phyloP scores from a whole-genome alignment of 2,888 invertebrate species.

The Diachrysia chrysitis region DNA sequence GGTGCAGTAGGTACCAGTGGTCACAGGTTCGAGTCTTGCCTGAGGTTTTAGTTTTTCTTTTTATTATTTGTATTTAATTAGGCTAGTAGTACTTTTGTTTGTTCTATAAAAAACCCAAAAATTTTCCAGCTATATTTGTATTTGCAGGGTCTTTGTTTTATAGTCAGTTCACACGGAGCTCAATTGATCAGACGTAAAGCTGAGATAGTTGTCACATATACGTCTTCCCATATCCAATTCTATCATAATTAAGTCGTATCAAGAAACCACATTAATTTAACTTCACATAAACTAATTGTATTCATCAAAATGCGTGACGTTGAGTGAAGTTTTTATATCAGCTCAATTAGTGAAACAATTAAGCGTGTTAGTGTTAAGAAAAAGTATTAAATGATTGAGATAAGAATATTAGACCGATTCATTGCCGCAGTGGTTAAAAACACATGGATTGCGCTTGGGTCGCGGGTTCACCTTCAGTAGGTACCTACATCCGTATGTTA shows the following conservation, averaged over 20 bases:
- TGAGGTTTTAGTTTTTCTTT: too few species aligned
- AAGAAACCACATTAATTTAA: conserved; percentile 53
- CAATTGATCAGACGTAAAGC: conserved; percentile 18
- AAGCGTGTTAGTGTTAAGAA: conserved; percentile 48
- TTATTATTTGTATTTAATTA: too few species aligned
- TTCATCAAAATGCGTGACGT: conserved; percentile 57
- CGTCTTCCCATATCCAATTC: conserved; percentile 17
- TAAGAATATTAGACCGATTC: conserved; percentile 45
- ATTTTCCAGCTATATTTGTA: too few species aligned
- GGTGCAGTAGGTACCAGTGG: too few species aligned
- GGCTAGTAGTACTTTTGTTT: too few species aligned
- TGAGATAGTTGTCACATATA: conserved; percentile 22
- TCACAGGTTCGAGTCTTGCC: too few species aligned
- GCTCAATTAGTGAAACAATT: conserved; percentile 64
- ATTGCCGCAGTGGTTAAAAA: background rate
- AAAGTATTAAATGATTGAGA: conserved; percentile 56
- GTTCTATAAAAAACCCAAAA: too few species aligned
- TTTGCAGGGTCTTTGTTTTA: background rate
- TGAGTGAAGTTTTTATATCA: conserved; percentile 59
- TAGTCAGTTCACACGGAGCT: background rate
- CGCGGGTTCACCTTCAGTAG: too few species aligned
- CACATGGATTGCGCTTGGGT: too few species aligned
- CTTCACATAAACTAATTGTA: conserved; percentile 57
- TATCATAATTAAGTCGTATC: conserved; percentile 33
- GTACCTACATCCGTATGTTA: too few species aligned